Evolutionary conservation across 2,888 invertebrate species (phyloP), one percentile per base, ranked within the genome.

Genomic region (Drosophila macrospina): DNA sequence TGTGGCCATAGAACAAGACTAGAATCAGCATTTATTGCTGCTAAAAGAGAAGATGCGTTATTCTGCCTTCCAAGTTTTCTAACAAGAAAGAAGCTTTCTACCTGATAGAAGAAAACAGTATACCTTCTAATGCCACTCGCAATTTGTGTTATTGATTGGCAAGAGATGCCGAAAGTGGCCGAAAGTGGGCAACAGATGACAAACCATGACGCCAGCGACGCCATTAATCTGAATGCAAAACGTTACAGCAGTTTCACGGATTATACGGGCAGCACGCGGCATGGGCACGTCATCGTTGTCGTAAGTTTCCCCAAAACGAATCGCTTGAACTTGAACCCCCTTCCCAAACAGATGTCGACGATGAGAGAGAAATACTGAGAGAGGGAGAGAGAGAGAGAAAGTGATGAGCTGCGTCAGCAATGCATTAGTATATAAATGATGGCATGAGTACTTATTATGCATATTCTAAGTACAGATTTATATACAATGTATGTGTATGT

Each of bases 131-230:
- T 4, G n/a, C 6, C n/a, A 41, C 39, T 16, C 7, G 6, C 42
- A 45, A 45, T 37, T 30, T 36, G 39, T 64, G 11, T n/a, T 28
- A 34, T 60, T 51, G 61, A 48, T 57, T 65, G 55, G 42, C 41
- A 45, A 47, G 47, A 67, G 42, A 28, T 47, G 32, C 42, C 24
- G 20, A 50, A 47, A 39, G 62, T 54, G 42, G 37, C 16, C 28
- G n/a, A n/a, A 64, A 37, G 57, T 54, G 39, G 41, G 57, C 48
- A 76, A 71, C 62, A 69, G 80, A 80, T 88, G 83, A 87, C 72
- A 80, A 88, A 72, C 73, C 70, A 84, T 88, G 86, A 83, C 88
- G 88, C 69, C 69, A 71, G 66, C 60, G 62, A 67, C 66, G 80
- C 83, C 72, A 70, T 76, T 69, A 73, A 69, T 62, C 68, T 62